Evolutionary conservation across 1,140 invertebrate species (phyloP).

Genomic region (Charaxes varanes): DNA sequence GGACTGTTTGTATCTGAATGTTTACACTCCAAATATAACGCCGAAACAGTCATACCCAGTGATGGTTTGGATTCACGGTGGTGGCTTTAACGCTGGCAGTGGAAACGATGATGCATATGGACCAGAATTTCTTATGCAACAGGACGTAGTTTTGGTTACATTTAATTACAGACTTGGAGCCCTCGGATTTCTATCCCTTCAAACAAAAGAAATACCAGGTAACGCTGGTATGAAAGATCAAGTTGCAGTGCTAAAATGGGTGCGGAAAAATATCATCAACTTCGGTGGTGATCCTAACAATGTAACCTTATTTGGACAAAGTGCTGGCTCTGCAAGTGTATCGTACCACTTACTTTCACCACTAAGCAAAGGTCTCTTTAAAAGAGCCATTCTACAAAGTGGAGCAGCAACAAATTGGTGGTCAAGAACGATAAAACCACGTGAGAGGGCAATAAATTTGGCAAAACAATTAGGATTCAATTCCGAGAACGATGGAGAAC

Average conservation of each 20-base stretch:
- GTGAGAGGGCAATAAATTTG: too few relatives aligned
- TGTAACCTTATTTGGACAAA: constrained; percentile 76
- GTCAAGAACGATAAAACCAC: too few relatives aligned
- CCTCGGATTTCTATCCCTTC: constrained; percentile 58
- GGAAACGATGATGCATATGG: constrained; percentile 71
- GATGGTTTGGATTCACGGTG: constrained; percentile 68
- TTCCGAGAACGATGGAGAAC: background rate
- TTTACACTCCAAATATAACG: constrained; percentile 70
- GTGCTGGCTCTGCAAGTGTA: constrained; percentile 72
- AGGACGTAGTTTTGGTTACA: constrained; percentile 77
- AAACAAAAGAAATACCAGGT: constrained; percentile 76
- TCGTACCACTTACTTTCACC: constrained; percentile 62
- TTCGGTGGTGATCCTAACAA: constrained; percentile 81
- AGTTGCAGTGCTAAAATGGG: constrained; percentile 76
- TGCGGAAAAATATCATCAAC: constrained; percentile 77
- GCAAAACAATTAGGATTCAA: background rate
- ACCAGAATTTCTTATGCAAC: constrained; percentile 76
- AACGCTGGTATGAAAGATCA: constrained; percentile 82
- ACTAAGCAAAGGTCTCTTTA: constrained; percentile 50
- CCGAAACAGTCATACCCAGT: constrained; percentile 40
- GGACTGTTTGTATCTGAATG: constrained; percentile 79
- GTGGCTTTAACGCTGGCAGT: constrained; percentile 76
- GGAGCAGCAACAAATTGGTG: constrained; percentile 21
- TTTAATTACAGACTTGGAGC: constrained; percentile 33
- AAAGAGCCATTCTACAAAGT: constrained; percentile 36